Evolutionary conservation across 2,113 vertebrate genomes (phyloP).

Genomic region (Peromyscus polionotus): DNA sequence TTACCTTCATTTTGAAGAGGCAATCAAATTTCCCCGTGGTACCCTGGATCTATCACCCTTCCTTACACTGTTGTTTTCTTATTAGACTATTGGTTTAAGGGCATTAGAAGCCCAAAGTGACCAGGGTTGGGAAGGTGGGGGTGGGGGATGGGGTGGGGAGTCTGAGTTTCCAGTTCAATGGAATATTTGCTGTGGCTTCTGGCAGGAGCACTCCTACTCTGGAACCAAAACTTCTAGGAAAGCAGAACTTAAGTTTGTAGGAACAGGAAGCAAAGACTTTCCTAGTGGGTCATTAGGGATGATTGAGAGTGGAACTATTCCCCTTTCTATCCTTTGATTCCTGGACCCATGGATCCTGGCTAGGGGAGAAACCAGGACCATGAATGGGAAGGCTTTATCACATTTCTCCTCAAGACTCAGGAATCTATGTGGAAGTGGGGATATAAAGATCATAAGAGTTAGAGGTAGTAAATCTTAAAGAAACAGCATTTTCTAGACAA

Average conservation of each 20-base stretch:
- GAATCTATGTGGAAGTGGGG: not conserved
- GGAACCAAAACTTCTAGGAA: not conserved
- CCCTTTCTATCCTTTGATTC: not conserved
- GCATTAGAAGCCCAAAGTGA: not conserved
- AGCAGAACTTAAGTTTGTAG: not conserved
- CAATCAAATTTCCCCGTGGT: too few species aligned
- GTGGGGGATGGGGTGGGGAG: too few species aligned
- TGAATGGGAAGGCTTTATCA: not conserved
- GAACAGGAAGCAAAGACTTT: not conserved
- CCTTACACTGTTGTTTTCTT: not conserved
- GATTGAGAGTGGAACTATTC: not conserved
- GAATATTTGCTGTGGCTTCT: not conserved
- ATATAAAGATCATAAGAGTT: not conserved
- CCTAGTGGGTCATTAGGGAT: not conserved
- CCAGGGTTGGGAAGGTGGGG: too few species aligned
- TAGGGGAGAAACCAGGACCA: not conserved
- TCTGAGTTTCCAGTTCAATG: not conserved
- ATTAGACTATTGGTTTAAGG: not conserved
- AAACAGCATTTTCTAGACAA: not conserved
- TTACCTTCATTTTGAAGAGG: not conserved
- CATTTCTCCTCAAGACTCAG: not conserved
- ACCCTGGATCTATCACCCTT: too few species aligned
- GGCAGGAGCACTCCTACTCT: not conserved
- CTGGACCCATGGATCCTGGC: not conserved
- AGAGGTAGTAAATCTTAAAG: not conserved